Evolutionary conservation across 2,888 invertebrate genomes (phyloP).

Genomic region (Dynastes hyllus): DNA sequence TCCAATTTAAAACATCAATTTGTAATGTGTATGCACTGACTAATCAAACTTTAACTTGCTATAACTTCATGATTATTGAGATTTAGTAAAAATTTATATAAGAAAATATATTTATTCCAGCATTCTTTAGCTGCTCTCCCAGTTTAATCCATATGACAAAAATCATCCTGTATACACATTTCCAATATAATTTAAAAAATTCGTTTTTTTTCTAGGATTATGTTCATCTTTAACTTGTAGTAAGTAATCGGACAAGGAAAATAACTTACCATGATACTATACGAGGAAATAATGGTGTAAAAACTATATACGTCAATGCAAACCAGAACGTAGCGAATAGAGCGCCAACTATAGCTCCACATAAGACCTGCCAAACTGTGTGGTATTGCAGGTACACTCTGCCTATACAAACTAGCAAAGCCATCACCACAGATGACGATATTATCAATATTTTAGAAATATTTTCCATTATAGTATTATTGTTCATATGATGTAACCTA

Average conservation of each 20-base stretch:
- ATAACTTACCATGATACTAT: conserved; percentile 87
- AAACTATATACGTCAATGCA: conserved; percentile 82
- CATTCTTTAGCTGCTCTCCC: too few species aligned
- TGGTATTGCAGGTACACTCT: conserved; percentile 93
- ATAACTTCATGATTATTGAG: too few species aligned
- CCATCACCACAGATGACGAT: conserved; percentile 75
- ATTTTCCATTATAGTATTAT: conserved; percentile 84
- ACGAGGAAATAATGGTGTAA: conserved; percentile 90
- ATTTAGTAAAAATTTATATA: too few species aligned
- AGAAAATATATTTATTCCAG: too few species aligned
- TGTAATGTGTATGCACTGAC: too few species aligned
- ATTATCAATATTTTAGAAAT: conserved; percentile 82
- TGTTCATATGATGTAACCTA: conserved; percentile 89
- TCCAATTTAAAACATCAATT: too few species aligned
- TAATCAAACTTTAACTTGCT: background rate
- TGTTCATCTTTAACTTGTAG: background rate
- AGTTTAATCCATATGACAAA: too few species aligned
- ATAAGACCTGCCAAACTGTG: conserved; percentile 85
- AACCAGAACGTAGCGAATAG: conserved; percentile 88
- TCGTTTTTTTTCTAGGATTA: background rate
- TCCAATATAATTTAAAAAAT: too few species aligned
- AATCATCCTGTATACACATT: too few species aligned
- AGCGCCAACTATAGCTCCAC: conserved; percentile 84
- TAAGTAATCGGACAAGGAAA: too few species aligned
- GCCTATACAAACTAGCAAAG: conserved; percentile 78